Base-by-base conservation (phyloP, 2,888 invertebrate genomes). In the Drosophila quasianomalipes region DNA sequence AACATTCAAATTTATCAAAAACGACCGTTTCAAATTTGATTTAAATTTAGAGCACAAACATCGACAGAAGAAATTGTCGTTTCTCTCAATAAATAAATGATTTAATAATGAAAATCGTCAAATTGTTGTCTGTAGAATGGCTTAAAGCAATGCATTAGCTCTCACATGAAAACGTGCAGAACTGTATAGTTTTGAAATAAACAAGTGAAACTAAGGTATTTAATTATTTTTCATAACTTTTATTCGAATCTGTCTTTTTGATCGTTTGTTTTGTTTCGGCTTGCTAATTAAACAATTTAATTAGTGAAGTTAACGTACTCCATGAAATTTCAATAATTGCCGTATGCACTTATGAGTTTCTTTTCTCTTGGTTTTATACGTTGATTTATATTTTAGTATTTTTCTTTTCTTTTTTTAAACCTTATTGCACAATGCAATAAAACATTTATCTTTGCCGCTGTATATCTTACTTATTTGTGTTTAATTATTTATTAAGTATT, bases 271-370 rank as follows among this genome's bases (percentile, higher is more conserved):
- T 69, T 59, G 57, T 60, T 81, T 75, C 44, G 55, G 66, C 74
- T 74, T 81, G 76, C 80, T 83, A 72, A 80, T 83, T 82, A 76
- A 85, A 84, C 85, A 81, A 71, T 73, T 81, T 78, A 83, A 82
- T 85, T 73, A 82, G 82, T 88, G 72, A 88, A 85, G 78, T 74
- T 78, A 81, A 78, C 76, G 69, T 83, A 83, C 75, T 74, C 70
- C 71, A 76, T 75, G 70, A 72, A 80, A 74, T 61, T 74, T 79
- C 70, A 70, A 72, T 74, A 79, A 57, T 75, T 81, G 35, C 57
- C 37, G 49, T 78, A 73, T 53, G 54, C 69, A 59, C 64, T 52
- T 51, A 70, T 61, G 28, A 51, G 16, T 71, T 57, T 61, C 28
- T 26, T 53, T 65, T 60, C 31, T 39, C 60, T 70, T 59, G 44